Evolutionary conservation across 2,113 vertebrate species (phyloP), one percentile per base, ranked within the genome.

Genomic region (Micromys minutus): DNA sequence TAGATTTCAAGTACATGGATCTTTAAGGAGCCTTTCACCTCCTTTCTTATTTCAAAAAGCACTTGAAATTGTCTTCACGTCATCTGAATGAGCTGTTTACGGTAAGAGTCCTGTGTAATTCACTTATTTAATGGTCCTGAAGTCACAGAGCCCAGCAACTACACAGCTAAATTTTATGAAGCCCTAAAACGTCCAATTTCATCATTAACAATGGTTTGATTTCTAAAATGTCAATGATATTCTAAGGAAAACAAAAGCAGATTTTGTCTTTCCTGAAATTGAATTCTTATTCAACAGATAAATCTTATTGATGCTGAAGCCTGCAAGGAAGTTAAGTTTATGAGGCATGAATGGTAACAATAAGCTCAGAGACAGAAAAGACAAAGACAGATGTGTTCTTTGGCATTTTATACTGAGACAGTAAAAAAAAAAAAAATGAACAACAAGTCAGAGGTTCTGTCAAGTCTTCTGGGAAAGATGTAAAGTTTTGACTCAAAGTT

Each of bases 211-310:
- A 71, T 83, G 45, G 71, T 88, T 95, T 92, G 39, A 55, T 79
- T 90, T 95, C 24, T 52, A 91, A 94, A 95, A 96, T 90, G 86
- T 93, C 80, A 96, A 42, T 89, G 57, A 1, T 91, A 59, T 92
- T 95, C 71, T 79, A 93, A 88, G 55, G 36, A 61, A 84, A 96
- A 87, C 5, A 1, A 76, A 47, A 80, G 17, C 19, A 95, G 50
- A 65, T 47, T 94, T 90, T 88, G 65, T 87, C 94, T 92, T 96
- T 72, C 75, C 65, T 94, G 67, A 92, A 93, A 92, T 92, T 94
- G 57, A 94, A 88, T 88, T 95, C 26, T 81, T 79, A 10, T 77
- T 94, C 87, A 87, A 39, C 15, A 94, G 89, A 67, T 77, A 91
- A 97, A 84, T 26, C 6, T 90, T 88, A 80, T 61, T 61, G 34